Conservation (phyloP, 1,140 invertebrate genomes). For the Brachionus koreanus region DNA sequence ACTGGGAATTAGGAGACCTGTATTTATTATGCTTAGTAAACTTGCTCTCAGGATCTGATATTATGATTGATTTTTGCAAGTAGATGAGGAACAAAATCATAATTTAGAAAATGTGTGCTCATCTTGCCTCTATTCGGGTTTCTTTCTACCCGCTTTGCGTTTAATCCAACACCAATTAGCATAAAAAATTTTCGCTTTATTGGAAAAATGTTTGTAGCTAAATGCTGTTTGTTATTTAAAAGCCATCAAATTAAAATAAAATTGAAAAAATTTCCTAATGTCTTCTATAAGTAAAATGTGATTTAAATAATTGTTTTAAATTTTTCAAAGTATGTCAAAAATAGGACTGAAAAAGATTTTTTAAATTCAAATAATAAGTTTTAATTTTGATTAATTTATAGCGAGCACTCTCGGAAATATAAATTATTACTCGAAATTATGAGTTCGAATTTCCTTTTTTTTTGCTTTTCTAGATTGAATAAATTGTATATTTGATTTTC, state of each 20-base stretch:
- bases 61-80: background rate
- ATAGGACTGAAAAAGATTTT: background rate
- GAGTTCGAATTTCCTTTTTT: background rate
- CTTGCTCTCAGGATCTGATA: background rate
- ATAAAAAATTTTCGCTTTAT: background rate
- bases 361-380: background rate
- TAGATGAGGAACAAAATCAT: background rate
- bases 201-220: background rate
- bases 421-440: conserved; percentile 5
- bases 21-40: background rate
- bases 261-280: background rate
- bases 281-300: background rate
- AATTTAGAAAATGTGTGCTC: background rate
- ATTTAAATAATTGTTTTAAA: background rate
- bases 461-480: background rate
- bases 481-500: background rate
- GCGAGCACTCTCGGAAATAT: background rate
- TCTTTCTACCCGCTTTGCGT: background rate
- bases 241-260: background rate
- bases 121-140: background rate
- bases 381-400: background rate
- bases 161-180: background rate
- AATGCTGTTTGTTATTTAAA: background rate
- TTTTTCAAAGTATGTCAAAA: background rate
- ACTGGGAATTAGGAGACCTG: background rate